phyloP scores from a whole-genome alignment of 2,888 invertebrate species.

The Agriopis leucophaearia region DNA sequence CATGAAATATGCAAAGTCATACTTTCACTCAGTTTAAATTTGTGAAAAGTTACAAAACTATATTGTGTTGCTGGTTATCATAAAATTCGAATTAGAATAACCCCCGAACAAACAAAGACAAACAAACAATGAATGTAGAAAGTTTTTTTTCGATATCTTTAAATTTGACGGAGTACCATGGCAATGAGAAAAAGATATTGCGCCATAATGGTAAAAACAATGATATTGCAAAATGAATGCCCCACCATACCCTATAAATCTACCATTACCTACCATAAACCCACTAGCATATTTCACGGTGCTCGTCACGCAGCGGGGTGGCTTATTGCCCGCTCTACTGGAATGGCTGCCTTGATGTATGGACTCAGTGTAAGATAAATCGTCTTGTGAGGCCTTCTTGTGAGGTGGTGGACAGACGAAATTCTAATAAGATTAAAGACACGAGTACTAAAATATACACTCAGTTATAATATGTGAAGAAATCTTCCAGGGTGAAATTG shows the following conservation, averaged over 20 bases:
- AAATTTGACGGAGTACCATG: too few relatives aligned
- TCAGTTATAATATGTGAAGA: too few relatives aligned
- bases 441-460: not conserved
- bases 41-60: too few relatives aligned
- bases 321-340: slow-evolving; percentile 17
- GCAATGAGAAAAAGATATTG: too few relatives aligned
- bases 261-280: slow-evolving; percentile 6
- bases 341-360: slow-evolving; percentile 12
- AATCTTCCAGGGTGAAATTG: not conserved
- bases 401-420: not conserved
- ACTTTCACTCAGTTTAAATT: too few relatives aligned
- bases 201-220: not conserved
- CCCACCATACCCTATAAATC: slow-evolving; percentile 2
- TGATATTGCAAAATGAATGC: not conserved
- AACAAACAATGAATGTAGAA: too few relatives aligned
- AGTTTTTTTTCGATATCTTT: too few relatives aligned
- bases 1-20: too few relatives aligned
- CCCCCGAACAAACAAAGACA: too few relatives aligned
- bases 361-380: slow-evolving; percentile 10
- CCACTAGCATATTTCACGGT: slow-evolving; percentile 10
- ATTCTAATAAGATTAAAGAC: not conserved
- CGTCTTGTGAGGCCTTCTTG: not conserved
- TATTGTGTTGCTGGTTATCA: too few relatives aligned
- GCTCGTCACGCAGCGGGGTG: slow-evolving; percentile 14
- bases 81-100: too few relatives aligned